A percentile compares a stretch with the other conserved stretches of the same genome.
Evolutionary conservation across 37 sponge, comb jelly and placozoan genomes (phyloP).

Genomic region (Aplysina aerophoba): DNA sequence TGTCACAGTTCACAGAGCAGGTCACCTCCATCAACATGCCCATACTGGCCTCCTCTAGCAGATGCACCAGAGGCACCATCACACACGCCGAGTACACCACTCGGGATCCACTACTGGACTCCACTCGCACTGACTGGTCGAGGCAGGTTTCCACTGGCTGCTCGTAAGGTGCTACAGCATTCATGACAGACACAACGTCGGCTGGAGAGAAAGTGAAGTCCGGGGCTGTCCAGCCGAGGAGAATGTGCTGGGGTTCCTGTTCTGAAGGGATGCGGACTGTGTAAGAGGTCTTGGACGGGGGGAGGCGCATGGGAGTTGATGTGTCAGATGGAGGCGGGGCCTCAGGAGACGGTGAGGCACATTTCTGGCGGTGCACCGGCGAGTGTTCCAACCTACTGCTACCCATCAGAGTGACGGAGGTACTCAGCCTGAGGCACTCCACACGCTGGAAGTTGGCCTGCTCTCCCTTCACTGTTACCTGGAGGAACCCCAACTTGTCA

Average conservation of each 20-base stretch:
- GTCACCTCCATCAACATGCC: conserved; percentile 6
- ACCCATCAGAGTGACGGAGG: conserved; percentile 36
- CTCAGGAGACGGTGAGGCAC: neutral
- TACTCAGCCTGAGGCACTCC: conserved; percentile 67
- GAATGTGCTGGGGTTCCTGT: conserved; percentile 48
- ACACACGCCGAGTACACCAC: conserved; percentile 34
- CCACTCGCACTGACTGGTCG: conserved; percentile 30
- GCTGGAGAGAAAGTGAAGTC: conserved; percentile 44
- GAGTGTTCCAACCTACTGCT: too few species aligned
- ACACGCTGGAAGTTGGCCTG: conserved; percentile 18
- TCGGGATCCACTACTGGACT: neutral
- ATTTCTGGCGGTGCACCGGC: neutral
- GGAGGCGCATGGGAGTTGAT: neutral
- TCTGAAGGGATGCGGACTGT: conserved; percentile 55
- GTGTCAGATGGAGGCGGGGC: conserved; percentile 27
- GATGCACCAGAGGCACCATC: conserved; percentile 46
- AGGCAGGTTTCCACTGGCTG: neutral
- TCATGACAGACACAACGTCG: too few species aligned
- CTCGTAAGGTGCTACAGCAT: neutral
- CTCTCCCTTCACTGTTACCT: conserved; percentile 32
- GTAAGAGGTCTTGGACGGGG: conserved; percentile 34
- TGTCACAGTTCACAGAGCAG: neutral
- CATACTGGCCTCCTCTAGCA: neutral
- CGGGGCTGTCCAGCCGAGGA: conserved; percentile 73
- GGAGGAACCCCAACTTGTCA: neutral